Conservation (phyloP, 64 coral and sea anemone species). For the Montipora sp. region DNA sequence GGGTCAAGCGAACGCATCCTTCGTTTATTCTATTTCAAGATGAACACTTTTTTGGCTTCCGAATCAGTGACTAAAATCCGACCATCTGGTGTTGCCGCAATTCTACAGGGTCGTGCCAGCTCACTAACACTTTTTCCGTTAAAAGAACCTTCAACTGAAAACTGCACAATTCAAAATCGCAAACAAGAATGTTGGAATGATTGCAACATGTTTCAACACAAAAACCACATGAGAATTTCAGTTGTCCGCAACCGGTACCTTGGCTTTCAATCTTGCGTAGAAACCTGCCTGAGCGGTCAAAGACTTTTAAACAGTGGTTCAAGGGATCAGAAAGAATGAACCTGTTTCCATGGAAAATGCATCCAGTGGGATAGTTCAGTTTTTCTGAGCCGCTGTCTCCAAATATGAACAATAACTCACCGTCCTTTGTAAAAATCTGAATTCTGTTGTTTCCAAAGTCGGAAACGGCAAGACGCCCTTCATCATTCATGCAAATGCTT, state of each 20-base stretch:
- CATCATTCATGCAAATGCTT: constrained; percentile 2
- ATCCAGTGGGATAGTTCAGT: background rate
- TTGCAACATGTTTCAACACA: constrained; percentile 10
- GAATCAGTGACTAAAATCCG: constrained; percentile 33
- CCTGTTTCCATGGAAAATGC: background rate
- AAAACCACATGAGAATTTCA: background rate
- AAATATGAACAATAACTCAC: background rate
- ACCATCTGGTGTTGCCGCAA: constrained; percentile 37
- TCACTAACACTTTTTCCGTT: constrained; percentile 38
- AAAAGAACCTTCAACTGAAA: constrained; percentile 42
- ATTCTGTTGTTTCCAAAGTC: constrained; percentile 29
- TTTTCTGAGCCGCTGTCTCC: constrained; percentile 14
- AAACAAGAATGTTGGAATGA: constrained; percentile 7
- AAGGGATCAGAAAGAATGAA: constrained; percentile 7
- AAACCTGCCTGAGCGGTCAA: constrained; percentile 26
- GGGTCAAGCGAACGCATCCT: no score
- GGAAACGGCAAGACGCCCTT: constrained; percentile 27
- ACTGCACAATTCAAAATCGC: constrained; percentile 16
- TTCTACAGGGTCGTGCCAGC: background rate
- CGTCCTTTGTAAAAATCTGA: constrained; percentile 27
- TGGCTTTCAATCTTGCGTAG: constrained; percentile 23
- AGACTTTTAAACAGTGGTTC: constrained; percentile 43
- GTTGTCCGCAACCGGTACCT: background rate
- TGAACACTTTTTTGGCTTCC: background rate
- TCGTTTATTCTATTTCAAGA: background rate